These are phyloP conservation scores for Neolamprologus fasciatus DNA, from an alignment of 2,113 vertebrate genomes.

Conservation along the genomic window DNA sequence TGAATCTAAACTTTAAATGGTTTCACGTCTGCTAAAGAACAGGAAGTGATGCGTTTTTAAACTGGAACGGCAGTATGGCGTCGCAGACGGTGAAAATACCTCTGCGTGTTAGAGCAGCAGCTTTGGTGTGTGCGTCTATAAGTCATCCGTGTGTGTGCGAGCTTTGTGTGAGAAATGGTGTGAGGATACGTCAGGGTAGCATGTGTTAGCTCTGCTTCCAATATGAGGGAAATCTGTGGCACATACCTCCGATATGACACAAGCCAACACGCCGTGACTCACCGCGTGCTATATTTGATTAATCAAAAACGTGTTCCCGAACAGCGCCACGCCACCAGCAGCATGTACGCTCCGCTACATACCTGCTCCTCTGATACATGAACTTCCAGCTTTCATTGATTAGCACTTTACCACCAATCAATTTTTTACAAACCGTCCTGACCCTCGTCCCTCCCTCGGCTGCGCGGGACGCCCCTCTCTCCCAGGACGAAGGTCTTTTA, in stretches of 20 bases:
- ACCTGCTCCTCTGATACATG: neutral
- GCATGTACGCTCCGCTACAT: neutral
- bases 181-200: constrained; percentile 59
- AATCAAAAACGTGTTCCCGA: constrained; percentile 34
- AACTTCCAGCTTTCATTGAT: constrained; percentile 85
- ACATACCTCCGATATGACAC: constrained; percentile 58
- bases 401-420: constrained; percentile 82
- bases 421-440: constrained; percentile 84
- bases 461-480: neutral
- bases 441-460: constrained; percentile 56
- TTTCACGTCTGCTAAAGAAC: neutral
- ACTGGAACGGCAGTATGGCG: neutral
- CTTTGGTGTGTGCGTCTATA: neutral
- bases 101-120: neutral
- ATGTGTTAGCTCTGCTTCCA: constrained; percentile 68
- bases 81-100: neutral
- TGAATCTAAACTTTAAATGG: neutral
- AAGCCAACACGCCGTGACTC: constrained; percentile 49
- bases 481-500: constrained; percentile 61
- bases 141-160: constrained; percentile 14
- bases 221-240: constrained; percentile 64
- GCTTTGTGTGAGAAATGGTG: constrained; percentile 53
- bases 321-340: neutral
- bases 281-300: constrained; percentile 44
- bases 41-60: neutral